These are phyloP conservation scores for Sesia bembeciformis DNA, from an alignment of 2,888 invertebrate species.

Conservation along the genomic window DNA sequence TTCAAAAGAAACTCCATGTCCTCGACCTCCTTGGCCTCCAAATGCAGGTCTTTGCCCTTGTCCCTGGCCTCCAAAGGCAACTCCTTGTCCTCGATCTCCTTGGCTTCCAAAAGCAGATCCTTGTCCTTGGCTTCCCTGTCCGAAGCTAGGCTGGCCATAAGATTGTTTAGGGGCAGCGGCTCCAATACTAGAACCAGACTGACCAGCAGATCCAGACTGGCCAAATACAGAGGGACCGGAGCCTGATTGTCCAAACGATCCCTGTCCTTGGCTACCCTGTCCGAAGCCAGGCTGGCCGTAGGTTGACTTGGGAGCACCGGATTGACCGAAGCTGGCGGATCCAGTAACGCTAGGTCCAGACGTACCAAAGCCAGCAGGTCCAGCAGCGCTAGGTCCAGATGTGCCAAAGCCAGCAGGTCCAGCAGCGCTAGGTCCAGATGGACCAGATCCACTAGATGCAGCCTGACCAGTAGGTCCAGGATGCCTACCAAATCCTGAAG, in stretches of 20 bases:
- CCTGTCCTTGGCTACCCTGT: not conserved
- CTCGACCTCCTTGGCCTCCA: conserved; percentile 2
- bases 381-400: not conserved
- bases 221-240: conserved; percentile 1
- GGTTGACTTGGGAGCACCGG: not conserved
- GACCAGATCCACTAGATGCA: not conserved
- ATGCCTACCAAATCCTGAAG: conserved; percentile 8
- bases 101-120: not conserved
- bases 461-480: conserved; percentile 4
- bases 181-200: conserved; percentile 12
- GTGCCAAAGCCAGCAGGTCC: conserved; percentile 7
- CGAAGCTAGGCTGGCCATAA: not conserved
- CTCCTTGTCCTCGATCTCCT: not conserved
- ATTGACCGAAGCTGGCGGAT: conserved; percentile 5
- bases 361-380: not conserved
- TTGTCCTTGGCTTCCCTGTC: not conserved
- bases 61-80: not conserved
- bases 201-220: conserved; percentile 3
- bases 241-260: conserved; percentile 1
- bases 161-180: not conserved
- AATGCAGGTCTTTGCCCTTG: not conserved
- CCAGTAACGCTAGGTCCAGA: conserved; percentile 9
- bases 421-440: conserved; percentile 6
- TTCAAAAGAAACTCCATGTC: conserved; percentile 5
- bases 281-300: conserved; percentile 1